Evolutionary conservation across 2,797 vertebrate species (phyloP), one percentile per base, ranked within the genome.

Genomic region (Pogonophryne albipinna): DNA sequence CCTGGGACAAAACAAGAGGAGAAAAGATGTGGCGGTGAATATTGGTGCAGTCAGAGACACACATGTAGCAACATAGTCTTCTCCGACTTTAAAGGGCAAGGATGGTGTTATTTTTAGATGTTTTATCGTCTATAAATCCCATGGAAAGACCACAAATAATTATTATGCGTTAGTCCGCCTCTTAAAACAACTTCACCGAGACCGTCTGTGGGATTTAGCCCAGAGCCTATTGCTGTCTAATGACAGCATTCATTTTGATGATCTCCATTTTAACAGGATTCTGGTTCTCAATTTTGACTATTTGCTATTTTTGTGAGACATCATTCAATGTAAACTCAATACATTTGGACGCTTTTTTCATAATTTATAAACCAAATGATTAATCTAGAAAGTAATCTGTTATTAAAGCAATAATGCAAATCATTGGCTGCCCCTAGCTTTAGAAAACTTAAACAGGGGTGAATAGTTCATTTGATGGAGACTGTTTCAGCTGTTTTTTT

Each of bases 1-100:
- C 95, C 98, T 99, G 82, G 10, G 49, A 63, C 3, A 34, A 53
- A 42, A 65, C n/a, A 42, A 0, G 13, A 0, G 59, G 10, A 66
- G 27, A 60, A 6, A 31, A 46, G 7, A 52, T 8, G 57, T 2
- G 15, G 55, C 17, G n/a, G 38, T 15, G 16, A 56, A 41, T 7
- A 50, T 1, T 15, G 10, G n/a, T 34, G 46, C 50, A 51, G 45
- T 11, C 12, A 45, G 23, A 65, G 10, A 55, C 10, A n/a, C 15
- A 41, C 4, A 19, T 9, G 47, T 6, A 20, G 50, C 13, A 6
- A 20, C 6, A 11, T 52, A 38, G 23, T 77, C 42, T n/a, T 53
- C 16, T 57, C 6, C 0, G 12, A 27, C 42, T 10, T 50, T 44
- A 20, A 59, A 45, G 13, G 15, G 52, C 12, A 20, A 51, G 17